phyloP scores from a whole-genome alignment of 2,888 invertebrate genomes.

The Philereme vetulata region DNA sequence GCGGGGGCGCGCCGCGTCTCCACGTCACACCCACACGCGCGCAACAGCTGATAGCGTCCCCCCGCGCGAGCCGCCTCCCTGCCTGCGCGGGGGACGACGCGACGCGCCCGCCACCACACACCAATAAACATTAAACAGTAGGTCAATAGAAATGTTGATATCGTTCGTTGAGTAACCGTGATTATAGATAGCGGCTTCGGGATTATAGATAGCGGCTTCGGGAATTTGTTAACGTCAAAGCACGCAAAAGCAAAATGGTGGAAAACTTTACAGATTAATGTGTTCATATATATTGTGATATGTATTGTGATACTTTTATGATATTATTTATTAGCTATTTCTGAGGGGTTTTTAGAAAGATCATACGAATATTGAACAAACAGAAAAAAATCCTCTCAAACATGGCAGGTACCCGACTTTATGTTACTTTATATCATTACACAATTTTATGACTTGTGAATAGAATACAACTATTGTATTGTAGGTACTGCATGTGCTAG shows the following conservation, averaged over 20 bases:
- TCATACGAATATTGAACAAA: too few relatives aligned
- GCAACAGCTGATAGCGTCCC: slow-evolving; percentile 52
- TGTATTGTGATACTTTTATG: too few relatives aligned
- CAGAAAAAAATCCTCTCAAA: too few relatives aligned
- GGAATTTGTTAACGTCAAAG: slow-evolving; percentile 7
- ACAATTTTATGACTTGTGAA: too few relatives aligned
- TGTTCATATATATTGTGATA: too few relatives aligned
- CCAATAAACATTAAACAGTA: slow-evolving; percentile 16
- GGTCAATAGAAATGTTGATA: slow-evolving; percentile 29
- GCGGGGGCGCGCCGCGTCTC: slow-evolving; percentile 48
- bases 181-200: slow-evolving; percentile 18
- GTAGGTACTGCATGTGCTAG: too few relatives aligned
- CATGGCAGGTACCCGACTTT: too few relatives aligned
- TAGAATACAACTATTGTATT: too few relatives aligned
- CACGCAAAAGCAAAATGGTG: not conserved
- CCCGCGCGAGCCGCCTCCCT: slow-evolving; percentile 8
- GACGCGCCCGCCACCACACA: slow-evolving; percentile 7
- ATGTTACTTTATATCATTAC: too few relatives aligned
- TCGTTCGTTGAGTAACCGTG: slow-evolving; percentile 26
- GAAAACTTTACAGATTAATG: not conserved
- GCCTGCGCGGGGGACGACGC: slow-evolving; percentile 1
- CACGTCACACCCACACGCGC: slow-evolving; percentile 43
- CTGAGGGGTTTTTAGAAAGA: too few relatives aligned
- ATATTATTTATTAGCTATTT: too few relatives aligned
- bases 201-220: slow-evolving; percentile 9